Percentiles rank a stretch among this genome's conserved stretches.
phyloP scores from a whole-genome alignment of 2,113 vertebrate species.

The Paedocypris sp. region DNA sequence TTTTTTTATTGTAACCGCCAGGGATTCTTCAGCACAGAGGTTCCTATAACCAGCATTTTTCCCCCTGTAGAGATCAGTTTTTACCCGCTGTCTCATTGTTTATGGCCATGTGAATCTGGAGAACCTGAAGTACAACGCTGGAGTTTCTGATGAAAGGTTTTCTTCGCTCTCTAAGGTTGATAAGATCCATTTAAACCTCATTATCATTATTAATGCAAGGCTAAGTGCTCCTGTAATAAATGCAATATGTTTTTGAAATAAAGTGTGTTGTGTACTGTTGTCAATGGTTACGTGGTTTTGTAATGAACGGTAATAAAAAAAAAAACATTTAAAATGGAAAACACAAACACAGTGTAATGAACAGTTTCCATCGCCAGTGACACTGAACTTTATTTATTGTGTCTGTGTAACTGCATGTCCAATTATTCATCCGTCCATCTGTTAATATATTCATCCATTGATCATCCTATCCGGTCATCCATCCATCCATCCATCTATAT shows the following conservation, averaged over 20 bases:
- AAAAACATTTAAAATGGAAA: too few species aligned
- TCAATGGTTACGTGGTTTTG: background rate
- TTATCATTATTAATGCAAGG: background rate
- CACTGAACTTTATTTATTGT: too few species aligned
- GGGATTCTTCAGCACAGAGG: background rate
- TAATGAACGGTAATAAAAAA: background rate
- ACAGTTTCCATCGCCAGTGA: too few species aligned
- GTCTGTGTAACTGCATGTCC: too few species aligned
- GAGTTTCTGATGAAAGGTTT: background rate
- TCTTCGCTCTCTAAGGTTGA: background rate
- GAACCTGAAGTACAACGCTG: background rate
- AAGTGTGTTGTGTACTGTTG: conserved; percentile 6
- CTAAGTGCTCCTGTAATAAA: background rate
- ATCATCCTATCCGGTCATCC: too few species aligned
- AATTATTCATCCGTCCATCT: too few species aligned
- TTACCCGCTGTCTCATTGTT: background rate
- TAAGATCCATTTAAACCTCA: conserved; percentile 11
- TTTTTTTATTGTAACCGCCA: conserved; percentile 10
- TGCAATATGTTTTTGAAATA: background rate
- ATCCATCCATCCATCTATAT: too few species aligned
- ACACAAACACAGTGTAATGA: too few species aligned
- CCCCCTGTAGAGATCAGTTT: background rate
- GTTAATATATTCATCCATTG: too few species aligned
- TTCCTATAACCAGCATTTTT: background rate
- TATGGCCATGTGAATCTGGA: background rate